Evolutionary conservation across 2,113 vertebrate genomes (phyloP).

Genomic region (Polypterus senegalus): DNA sequence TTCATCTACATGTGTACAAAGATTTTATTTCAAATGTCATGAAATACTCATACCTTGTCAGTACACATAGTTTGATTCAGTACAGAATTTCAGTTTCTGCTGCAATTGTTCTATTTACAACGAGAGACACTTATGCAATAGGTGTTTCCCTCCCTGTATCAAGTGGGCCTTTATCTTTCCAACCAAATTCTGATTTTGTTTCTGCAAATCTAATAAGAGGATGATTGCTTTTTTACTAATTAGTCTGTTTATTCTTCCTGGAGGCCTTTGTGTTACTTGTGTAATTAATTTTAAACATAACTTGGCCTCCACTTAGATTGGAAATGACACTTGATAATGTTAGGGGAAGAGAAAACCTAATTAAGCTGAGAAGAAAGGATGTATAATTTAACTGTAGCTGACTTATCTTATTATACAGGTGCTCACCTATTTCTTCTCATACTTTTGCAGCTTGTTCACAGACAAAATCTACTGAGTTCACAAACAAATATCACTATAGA

Average conservation of each 20-base stretch:
- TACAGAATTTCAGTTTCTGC: no score
- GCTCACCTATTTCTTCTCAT: no score
- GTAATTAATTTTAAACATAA: conserved; percentile 45
- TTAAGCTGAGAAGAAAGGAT: conserved; percentile 18
- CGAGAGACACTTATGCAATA: no score
- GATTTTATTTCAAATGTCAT: no score
- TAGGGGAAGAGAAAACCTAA: conserved; percentile 24
- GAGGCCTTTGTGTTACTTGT: conserved; percentile 34
- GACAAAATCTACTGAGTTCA: no score
- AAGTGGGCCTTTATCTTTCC: conserved; percentile 9
- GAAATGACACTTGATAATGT: conserved; percentile 30
- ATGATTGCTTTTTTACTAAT: conserved; percentile 44
- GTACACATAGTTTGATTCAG: no score
- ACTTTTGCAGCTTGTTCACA: no score
- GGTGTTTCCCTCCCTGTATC: conserved; percentile 4
- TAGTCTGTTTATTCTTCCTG: conserved; percentile 37
- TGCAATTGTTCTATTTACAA: no score
- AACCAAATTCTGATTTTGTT: conserved; percentile 29
- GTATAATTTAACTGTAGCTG: conserved; percentile 3
- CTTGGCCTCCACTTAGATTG: conserved; percentile 31
- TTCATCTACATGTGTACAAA: no score
- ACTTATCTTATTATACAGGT: conserved; percentile 3
- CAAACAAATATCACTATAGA: no score
- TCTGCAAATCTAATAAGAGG: conserved; percentile 35
- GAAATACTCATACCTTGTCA: no score